phyloP scores from a whole-genome alignment of 30 jellyfish, hydroid and myxozoan species.

The Rhopilema esculentum region DNA sequence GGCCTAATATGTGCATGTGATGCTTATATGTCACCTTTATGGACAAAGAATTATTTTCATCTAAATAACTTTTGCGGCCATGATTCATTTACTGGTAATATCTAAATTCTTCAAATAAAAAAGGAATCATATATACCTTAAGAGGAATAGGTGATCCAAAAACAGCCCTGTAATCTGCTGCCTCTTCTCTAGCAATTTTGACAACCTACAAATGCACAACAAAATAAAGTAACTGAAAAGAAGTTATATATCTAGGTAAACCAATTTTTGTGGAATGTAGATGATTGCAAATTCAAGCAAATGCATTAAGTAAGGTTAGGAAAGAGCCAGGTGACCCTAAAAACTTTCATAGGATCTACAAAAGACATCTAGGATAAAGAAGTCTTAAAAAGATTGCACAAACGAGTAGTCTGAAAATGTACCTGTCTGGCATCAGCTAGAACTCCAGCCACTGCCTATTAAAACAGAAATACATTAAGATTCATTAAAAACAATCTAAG shows the following conservation, averaged over 20 bases:
- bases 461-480: no score
- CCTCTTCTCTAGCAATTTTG: constrained; percentile 95
- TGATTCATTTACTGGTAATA: no score
- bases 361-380: not conserved
- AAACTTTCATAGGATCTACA: no score
- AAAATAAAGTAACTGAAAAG: not conserved
- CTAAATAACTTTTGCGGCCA: no score
- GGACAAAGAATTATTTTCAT: no score
- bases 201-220: constrained; percentile 70
- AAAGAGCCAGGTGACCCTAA: no score
- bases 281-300: no score
- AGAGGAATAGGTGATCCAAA: constrained; percentile 96
- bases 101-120: not conserved
- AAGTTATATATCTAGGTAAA: not conserved
- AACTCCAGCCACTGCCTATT: constrained; percentile 94
- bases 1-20: no score
- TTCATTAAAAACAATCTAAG: no score
- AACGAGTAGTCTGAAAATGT: not conserved
- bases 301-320: no score
- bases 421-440: constrained; percentile 99
- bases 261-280: not conserved
- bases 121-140: constrained; percentile 36
- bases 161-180: constrained; percentile 89
- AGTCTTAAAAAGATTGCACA: not conserved
- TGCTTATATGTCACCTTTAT: no score